Base-by-base conservation (phyloP, 2,113 vertebrate species). In the Acanthochromis polyacanthus region DNA sequence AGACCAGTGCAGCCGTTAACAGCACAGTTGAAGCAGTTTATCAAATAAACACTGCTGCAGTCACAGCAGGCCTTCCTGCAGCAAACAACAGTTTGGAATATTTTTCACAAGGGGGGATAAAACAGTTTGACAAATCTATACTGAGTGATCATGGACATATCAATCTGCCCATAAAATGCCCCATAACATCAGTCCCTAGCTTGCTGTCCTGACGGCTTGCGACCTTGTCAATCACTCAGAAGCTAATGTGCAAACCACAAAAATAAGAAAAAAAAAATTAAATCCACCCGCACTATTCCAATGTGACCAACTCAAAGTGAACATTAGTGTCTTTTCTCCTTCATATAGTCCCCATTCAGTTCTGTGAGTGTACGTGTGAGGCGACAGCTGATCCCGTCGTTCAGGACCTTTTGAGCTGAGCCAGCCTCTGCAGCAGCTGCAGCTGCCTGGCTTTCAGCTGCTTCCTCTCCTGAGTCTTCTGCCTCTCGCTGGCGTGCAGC, bases 341-440 rank as follows among this genome's bases (percentile, higher is more conserved):
- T 86, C 82, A 87, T 80, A 28, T 69, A 51, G 78, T 79, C 59
- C 71, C 70, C 23, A 28, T 48, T 77, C 75, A 64, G 77, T 65
- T 61, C 52, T 78, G 78, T 25, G 68, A 51, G 75, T 79, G 77
- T 80, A 11, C 0, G 19, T 50, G 59, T 75, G 51, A 74, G 70
- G 45, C 17, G 56, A 23, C 46, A 8, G 53, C 57, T 2, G 45
- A 52, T 56, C 25, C 28, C 7, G 61, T 0, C 14, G 23, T 66
- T 95, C 95, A 97, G 40, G 93, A 96, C 6, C 95, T 95, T 80
- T 96, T 97, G 57, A 99, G 95, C 88, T 96, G 94, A 0, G 96
- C 95, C 56, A 99, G 94, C 94, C 91, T 88, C 87, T 96, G 96
- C 88, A 97, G 95, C 61, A 99, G 93, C 90, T 97, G 97, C 80